Conservation (phyloP, 2,113 vertebrate genomes). For the Zingel zingel region DNA sequence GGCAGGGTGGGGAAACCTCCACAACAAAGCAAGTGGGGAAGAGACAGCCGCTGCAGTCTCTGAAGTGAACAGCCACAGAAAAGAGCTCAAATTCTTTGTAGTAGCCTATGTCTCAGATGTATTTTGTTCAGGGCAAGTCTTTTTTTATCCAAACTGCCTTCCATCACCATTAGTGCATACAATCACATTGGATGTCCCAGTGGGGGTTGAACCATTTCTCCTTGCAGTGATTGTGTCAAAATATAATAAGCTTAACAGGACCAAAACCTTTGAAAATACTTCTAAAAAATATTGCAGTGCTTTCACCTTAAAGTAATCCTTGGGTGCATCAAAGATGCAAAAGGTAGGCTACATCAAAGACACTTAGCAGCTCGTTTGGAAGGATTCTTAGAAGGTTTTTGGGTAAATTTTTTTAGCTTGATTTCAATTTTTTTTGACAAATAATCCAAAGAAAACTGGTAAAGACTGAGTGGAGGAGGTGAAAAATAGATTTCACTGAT, state of each 20-base stretch:
- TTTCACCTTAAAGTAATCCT: neutral
- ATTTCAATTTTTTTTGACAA: neutral
- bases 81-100: slow-evolving; percentile 7
- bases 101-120: neutral
- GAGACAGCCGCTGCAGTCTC: neutral
- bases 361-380: neutral
- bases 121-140: neutral
- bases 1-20: slow-evolving; percentile 11
- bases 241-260: neutral
- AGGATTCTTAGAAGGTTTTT: neutral
- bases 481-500: neutral
- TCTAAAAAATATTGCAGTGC: neutral
- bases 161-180: neutral
- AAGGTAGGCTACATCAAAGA: no score
- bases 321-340: neutral
- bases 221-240: neutral
- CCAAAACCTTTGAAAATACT: neutral
- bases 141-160: neutral
- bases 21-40: slow-evolving; percentile 1
- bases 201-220: neutral
- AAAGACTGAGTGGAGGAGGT: neutral
- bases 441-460: neutral
- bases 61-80: neutral
- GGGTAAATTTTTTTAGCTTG: neutral
- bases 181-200: neutral